phyloP scores from a whole-genome alignment of 2,797 vertebrate genomes.

The Brachyalestes nurse region DNA sequence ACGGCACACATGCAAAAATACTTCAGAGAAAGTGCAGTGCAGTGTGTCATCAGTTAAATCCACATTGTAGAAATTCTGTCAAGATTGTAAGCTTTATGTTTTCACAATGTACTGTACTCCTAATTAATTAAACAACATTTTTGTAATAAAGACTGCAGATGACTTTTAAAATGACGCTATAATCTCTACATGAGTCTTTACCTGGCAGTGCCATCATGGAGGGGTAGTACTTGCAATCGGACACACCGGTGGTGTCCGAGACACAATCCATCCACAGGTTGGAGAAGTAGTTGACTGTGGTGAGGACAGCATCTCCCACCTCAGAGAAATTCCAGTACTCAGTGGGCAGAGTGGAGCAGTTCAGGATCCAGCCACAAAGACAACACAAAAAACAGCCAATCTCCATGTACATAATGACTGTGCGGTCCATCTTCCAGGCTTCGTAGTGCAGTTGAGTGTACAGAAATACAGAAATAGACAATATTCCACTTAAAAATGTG shows the following conservation, averaged over 20 bases:
- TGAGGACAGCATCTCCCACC: constrained; percentile 73
- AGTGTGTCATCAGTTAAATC: neutral
- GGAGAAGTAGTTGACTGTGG: constrained; percentile 76
- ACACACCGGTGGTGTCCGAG: constrained; percentile 79
- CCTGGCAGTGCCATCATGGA: constrained; percentile 79
- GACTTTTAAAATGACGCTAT: neutral
- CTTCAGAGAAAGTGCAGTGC: constrained; percentile 56
- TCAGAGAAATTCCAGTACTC: constrained; percentile 77
- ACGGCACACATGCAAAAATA: constrained; percentile 77
- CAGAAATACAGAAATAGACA: neutral
- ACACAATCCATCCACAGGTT: constrained; percentile 84
- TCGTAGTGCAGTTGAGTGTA: neutral
- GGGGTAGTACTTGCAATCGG: constrained; percentile 82
- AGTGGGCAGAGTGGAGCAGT: constrained; percentile 70
- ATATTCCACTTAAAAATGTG: neutral
- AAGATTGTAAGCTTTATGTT: neutral
- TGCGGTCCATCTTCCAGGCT: constrained; percentile 67
- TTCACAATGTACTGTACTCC: neutral
- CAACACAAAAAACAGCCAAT: constrained; percentile 78
- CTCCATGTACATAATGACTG: constrained; percentile 77
- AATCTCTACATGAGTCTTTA: constrained; percentile 48
- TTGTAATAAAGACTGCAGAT: neutral
- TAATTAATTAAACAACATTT: neutral
- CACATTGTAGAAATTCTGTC: neutral
- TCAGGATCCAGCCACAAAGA: constrained; percentile 78